Evolutionary conservation across 2,113 vertebrate species (phyloP), one percentile per base, ranked within the genome.

Genomic region (Plectropomus leopardus): DNA sequence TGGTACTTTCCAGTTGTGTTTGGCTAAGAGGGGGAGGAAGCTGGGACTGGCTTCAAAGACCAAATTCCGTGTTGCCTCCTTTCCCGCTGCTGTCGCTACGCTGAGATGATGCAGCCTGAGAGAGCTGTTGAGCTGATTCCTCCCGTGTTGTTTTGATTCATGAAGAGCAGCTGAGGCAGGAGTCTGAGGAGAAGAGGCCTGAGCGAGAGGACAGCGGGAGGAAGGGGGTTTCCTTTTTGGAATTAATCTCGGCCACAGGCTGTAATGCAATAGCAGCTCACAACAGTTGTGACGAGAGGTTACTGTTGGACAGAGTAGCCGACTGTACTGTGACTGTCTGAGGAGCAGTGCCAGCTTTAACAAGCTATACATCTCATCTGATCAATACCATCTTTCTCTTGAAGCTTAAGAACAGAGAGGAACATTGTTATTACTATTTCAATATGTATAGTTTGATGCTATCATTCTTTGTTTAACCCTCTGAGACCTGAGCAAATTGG

Each of bases 271-370:
- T 84, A 86, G 51, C 15, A 51, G 64, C 57, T 45, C 30, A 72
- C 79, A 76, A 68, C 80, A 76, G 61, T 55, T 72, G 53, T 71
- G 76, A 42, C 30, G 26, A 73, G 84, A 77, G 83, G 84, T 88
- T 89, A 84, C 78, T 78, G 10, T 51, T 30, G 71, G 60, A 71
- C 77, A 82, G 1, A 66, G 34, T 16, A 1, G n/a, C n/a, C n/a
- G n/a, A n/a, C 47, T 73, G 63, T 17, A 19, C 26, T 44, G 36
- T 23, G n/a, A n/a, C n/a, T 32, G 32, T 32, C 6, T 32, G n/a
- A 47, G 55, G 34, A 76, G 47, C 71, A 21, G 30, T 4, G 0
- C 5, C n/a, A 53, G 13, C 30, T 70, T 77, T 70, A 21, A 53
- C 66, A 63, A 50, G 34, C 53, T 67, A 24, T 3, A 55, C 19